These are phyloP conservation scores for Phycodurus eques DNA, from an alignment of 2,113 vertebrate species.

Conservation along the genomic window DNA sequence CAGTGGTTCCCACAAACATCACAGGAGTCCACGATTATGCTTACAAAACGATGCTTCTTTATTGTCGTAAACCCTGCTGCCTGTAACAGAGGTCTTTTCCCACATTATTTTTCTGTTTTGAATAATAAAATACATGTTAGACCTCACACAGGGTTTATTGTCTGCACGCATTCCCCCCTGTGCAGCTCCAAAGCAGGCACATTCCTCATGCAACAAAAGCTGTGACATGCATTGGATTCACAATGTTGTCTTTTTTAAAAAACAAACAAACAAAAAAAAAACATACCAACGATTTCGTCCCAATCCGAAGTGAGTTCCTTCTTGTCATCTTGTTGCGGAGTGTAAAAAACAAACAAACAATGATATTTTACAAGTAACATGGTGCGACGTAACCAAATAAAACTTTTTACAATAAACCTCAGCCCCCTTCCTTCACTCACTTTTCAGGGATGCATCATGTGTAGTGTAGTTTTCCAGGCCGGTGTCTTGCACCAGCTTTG, in stretches of 20 bases:
- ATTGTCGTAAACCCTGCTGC: conserved; percentile 64
- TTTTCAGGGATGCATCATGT: conserved; percentile 21
- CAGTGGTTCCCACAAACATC: conserved; percentile 1
- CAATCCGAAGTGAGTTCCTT: background rate
- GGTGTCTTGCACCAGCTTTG: conserved; percentile 16
- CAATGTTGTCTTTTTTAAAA: background rate
- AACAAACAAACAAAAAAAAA: background rate
- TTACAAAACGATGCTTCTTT: conserved; percentile 75
- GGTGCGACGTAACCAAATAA: background rate
- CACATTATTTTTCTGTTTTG: background rate
- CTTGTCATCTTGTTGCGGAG: background rate
- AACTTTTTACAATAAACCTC: conserved; percentile 17
- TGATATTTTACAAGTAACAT: conserved; percentile 45
- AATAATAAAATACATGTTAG: conserved; percentile 77
- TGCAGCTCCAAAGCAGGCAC: conserved; percentile 67
- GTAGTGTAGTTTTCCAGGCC: conserved; percentile 17
- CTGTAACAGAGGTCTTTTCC: conserved; percentile 62
- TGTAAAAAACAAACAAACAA: conserved; percentile 60
- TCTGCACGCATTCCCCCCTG: conserved; percentile 22
- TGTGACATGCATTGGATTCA: conserved; percentile 74
- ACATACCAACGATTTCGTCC: background rate
- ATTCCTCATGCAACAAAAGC: conserved; percentile 77
- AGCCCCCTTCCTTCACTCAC: conserved; percentile 20
- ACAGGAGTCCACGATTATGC: conserved; percentile 33
- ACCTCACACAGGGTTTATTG: conserved; percentile 20